phyloP scores from a whole-genome alignment of 2,888 invertebrate species.

The Chouioia cunea region DNA sequence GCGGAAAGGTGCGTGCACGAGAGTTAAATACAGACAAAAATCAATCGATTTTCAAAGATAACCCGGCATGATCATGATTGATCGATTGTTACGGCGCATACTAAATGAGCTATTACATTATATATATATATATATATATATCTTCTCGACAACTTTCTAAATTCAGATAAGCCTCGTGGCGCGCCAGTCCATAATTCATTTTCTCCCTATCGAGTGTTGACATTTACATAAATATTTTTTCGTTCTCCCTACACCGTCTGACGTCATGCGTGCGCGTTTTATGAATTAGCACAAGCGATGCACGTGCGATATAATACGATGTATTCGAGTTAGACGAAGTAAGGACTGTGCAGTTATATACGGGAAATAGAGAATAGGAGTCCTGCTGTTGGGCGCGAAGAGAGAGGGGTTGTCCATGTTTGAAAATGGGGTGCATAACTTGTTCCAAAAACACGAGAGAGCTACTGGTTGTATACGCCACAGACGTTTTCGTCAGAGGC shows the following conservation, averaged over 20 bases:
- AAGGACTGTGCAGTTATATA: background rate
- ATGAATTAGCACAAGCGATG: conserved; percentile 45
- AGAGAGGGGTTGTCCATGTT: conserved; percentile 50
- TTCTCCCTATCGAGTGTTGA: conserved; percentile 36
- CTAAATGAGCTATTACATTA: background rate
- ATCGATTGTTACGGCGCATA: conserved; percentile 21
- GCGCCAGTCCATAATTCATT: conserved; percentile 34
- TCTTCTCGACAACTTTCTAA: conserved; percentile 30
- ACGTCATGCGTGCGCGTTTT: background rate
- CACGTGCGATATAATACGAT: conserved; percentile 47
- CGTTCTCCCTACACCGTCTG: background rate
- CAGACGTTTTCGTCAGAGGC: conserved; percentile 63
- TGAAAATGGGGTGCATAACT: conserved; percentile 54
- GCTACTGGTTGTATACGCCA: conserved; percentile 55
- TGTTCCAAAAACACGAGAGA: conserved; percentile 53
- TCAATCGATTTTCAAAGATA: conserved; percentile 30
- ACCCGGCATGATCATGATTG: conserved; percentile 29
- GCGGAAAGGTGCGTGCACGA: no score
- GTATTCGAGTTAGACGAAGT: background rate
- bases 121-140: background rate
- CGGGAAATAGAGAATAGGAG: conserved; percentile 14
- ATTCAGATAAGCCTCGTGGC: conserved; percentile 18
- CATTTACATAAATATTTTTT: conserved; percentile 39
- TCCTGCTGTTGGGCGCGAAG: conserved; percentile 44
- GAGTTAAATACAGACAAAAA: background rate